phyloP scores from a whole-genome alignment of 2,888 invertebrate genomes.

The Panorpa germanica region DNA sequence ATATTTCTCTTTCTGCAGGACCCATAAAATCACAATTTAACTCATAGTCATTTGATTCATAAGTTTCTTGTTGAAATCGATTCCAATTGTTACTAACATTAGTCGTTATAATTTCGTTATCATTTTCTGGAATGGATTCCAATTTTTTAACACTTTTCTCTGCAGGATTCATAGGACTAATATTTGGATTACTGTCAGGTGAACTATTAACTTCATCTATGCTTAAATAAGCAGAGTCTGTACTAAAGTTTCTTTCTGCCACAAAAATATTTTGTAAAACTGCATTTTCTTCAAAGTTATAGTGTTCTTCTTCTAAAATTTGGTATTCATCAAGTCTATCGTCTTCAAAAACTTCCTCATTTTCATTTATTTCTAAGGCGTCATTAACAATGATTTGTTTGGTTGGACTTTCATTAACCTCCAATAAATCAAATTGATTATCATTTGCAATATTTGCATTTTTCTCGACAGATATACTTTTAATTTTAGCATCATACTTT shows the following conservation, averaged over 20 bases:
- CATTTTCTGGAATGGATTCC: conserved; percentile 15
- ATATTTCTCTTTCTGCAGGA: conserved; percentile 28
- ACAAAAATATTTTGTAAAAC: no score
- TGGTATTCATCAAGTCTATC: no score
- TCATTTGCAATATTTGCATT: no score
- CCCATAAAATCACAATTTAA: conserved; percentile 24
- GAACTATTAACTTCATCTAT: conserved; percentile 29
- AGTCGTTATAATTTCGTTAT: conserved; percentile 18
- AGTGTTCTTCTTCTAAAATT: conserved; percentile 8
- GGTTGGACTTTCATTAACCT: no score
- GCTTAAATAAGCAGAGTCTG: conserved; percentile 34
- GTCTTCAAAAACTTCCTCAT: no score
- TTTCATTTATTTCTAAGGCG: no score
- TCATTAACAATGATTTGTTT: no score
- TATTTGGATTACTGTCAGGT: conserved; percentile 26
- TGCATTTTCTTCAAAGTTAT: conserved; percentile 9
- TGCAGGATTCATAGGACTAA: conserved; percentile 9
- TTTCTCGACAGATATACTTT: no score
- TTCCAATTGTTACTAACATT: not conserved
- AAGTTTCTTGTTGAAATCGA: conserved; percentile 1
- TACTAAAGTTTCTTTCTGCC: no score
- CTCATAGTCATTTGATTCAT: conserved; percentile 5
- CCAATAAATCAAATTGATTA: no score
- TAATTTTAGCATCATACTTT: conserved; percentile 13
- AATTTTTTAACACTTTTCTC: conserved; percentile 11